Evolutionary conservation across 2,113 vertebrate species (phyloP).

Genomic region (Lepidothrix coronata): DNA sequence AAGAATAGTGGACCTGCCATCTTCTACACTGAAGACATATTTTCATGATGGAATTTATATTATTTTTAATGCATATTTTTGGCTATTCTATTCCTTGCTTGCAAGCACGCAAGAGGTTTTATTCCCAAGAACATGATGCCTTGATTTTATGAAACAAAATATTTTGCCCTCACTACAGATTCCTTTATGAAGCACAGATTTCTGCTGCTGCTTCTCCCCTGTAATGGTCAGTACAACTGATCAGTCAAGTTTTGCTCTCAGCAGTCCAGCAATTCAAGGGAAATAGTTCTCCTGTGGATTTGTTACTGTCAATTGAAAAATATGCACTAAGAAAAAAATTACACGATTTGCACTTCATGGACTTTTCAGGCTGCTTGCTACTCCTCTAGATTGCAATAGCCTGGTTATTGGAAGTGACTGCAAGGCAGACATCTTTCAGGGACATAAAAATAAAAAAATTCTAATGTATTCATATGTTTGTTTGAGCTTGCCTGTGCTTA

Average conservation of each 20-base stretch:
- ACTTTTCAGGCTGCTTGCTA: neutral
- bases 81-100: neutral
- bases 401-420: neutral
- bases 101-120: neutral
- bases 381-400: neutral
- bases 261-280: neutral
- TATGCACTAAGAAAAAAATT: neutral
- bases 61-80: neutral
- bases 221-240: neutral
- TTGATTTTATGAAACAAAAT: neutral
- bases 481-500: neutral
- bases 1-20: neutral
- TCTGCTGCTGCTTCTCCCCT: neutral
- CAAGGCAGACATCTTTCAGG: neutral
- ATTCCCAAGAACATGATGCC: neutral
- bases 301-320: neutral
- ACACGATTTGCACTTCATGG: neutral
- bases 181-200: neutral
- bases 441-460: neutral
- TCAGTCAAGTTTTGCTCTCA: neutral
- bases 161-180: neutral
- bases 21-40: neutral
- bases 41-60: neutral
- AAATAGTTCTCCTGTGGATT: neutral
- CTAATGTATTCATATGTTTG: neutral